phyloP scores from a whole-genome alignment of 1,140 invertebrate genomes.

The Colletes gigas region DNA sequence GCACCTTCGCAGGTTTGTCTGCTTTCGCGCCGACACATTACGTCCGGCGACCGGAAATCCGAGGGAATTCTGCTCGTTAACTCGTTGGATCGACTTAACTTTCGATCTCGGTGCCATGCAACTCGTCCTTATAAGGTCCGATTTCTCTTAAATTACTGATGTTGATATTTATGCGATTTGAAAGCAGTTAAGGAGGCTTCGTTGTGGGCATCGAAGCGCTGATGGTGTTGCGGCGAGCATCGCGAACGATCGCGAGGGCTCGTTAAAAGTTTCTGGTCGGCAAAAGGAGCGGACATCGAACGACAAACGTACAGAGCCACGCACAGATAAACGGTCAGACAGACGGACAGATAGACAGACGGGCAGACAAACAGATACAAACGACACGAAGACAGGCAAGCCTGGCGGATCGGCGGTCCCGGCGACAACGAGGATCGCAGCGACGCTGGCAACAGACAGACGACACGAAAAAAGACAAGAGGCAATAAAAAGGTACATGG shows the following conservation, averaged over 20 bases:
- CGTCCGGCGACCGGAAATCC: not conserved
- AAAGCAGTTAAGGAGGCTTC: too few relatives aligned
- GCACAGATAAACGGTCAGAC: too few relatives aligned
- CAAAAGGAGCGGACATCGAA: not conserved
- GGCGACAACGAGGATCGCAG: conserved; percentile 19
- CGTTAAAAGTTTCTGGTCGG: too few relatives aligned
- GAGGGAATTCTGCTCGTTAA: not conserved
- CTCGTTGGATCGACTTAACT: not conserved
- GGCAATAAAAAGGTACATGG: not conserved
- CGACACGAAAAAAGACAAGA: not conserved
- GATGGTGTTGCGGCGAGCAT: too few relatives aligned
- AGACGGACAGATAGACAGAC: not conserved
- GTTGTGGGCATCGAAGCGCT: too few relatives aligned
- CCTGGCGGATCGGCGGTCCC: conserved; percentile 10
- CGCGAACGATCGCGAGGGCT: too few relatives aligned
- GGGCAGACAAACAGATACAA: not conserved
- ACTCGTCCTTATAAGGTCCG: too few relatives aligned
- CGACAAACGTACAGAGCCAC: not conserved
- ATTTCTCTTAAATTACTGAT: too few relatives aligned
- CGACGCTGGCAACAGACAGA: conserved; percentile 20
- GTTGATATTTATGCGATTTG: too few relatives aligned
- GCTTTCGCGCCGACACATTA: not conserved
- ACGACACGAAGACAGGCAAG: conserved; percentile 18
- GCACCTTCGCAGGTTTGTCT: not conserved
- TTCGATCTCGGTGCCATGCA: too few relatives aligned